phyloP scores from a whole-genome alignment of 2,888 invertebrate genomes.

The Troides oblongomaculatus region DNA sequence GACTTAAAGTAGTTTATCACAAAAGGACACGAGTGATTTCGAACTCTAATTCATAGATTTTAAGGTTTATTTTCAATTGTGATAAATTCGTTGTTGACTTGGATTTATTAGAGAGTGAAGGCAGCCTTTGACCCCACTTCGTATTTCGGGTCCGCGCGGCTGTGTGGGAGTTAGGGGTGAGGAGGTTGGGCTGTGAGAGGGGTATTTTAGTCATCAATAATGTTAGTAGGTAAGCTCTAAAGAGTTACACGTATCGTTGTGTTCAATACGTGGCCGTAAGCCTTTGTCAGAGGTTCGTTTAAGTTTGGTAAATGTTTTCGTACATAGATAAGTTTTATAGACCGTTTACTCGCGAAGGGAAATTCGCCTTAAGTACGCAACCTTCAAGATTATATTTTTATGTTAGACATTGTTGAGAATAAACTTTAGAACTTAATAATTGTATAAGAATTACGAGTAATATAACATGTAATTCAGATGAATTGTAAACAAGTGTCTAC shows the following conservation, averaged over 20 bases:
- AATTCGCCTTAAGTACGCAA: not conserved
- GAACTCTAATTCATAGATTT: slow-evolving; percentile 33
- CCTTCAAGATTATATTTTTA: not conserved
- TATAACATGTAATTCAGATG: too few relatives aligned
- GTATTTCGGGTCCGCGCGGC: slow-evolving; percentile 61
- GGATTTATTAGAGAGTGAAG: slow-evolving; percentile 45
- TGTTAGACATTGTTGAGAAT: not conserved
- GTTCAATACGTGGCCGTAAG: slow-evolving; percentile 28
- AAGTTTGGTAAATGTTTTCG: slow-evolving; percentile 19
- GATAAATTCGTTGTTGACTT: not conserved
- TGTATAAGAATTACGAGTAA: too few relatives aligned
- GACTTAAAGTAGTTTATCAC: slow-evolving; percentile 45
- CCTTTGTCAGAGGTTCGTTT: slow-evolving; percentile 17
- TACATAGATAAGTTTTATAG: slow-evolving; percentile 3
- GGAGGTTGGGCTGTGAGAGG: slow-evolving; percentile 53
- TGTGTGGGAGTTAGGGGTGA: slow-evolving; percentile 42
- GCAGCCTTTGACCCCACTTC: slow-evolving; percentile 76
- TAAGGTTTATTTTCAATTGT: slow-evolving; percentile 33
- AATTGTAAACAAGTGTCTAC: too few relatives aligned
- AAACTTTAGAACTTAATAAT: not conserved
- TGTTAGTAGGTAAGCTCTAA: slow-evolving; percentile 70
- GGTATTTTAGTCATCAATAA: slow-evolving; percentile 77
- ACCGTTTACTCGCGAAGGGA: not conserved
- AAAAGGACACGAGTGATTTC: slow-evolving; percentile 28
- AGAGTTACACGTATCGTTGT: slow-evolving; percentile 54